These are phyloP conservation scores for Epiblema foenella DNA, from an alignment of 2,888 invertebrate genomes.

Conservation along the genomic window DNA sequence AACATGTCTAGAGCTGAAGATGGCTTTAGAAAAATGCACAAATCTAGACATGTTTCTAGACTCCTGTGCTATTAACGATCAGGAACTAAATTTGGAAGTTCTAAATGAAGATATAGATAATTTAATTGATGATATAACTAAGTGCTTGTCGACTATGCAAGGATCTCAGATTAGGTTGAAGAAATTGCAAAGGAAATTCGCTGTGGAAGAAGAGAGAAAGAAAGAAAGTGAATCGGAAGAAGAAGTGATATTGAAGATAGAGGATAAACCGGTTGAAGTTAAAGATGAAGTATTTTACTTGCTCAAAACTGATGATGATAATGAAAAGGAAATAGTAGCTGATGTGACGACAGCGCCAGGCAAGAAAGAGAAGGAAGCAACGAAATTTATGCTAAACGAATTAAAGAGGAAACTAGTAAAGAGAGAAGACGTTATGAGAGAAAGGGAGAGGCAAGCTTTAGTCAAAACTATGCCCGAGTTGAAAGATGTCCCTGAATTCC, in stretches of 20 bases:
- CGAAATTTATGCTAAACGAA: slow-evolving; percentile 73
- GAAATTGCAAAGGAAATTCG: slow-evolving; percentile 68
- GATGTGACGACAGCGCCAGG: slow-evolving; percentile 74
- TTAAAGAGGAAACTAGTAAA: slow-evolving; percentile 76
- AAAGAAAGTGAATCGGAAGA: slow-evolving; percentile 53
- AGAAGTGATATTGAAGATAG: slow-evolving; percentile 64
- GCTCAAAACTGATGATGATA: slow-evolving; percentile 74
- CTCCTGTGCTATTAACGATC: slow-evolving; percentile 71
- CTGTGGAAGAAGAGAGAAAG: slow-evolving; percentile 52
- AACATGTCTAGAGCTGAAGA: slow-evolving; percentile 70
- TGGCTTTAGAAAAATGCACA: slow-evolving; percentile 70
- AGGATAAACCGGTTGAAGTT: slow-evolving; percentile 67
- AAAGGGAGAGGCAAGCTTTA: slow-evolving; percentile 77
- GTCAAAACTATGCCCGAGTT: slow-evolving; percentile 78
- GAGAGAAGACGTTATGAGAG: slow-evolving; percentile 79
- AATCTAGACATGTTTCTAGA: slow-evolving; percentile 76
- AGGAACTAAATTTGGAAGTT: slow-evolving; percentile 67
- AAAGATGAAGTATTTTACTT: slow-evolving; percentile 81
- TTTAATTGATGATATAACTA: slow-evolving; percentile 69
- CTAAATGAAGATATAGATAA: slow-evolving; percentile 73
- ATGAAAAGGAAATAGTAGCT: slow-evolving; percentile 45
- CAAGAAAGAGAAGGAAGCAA: slow-evolving; percentile 68
- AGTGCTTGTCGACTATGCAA: slow-evolving; percentile 68
- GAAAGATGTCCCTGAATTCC: slow-evolving; percentile 74
- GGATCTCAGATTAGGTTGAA: slow-evolving; percentile 71